phyloP scores from a whole-genome alignment of 1,140 invertebrate genomes.

The Harpegnathos saltator region DNA sequence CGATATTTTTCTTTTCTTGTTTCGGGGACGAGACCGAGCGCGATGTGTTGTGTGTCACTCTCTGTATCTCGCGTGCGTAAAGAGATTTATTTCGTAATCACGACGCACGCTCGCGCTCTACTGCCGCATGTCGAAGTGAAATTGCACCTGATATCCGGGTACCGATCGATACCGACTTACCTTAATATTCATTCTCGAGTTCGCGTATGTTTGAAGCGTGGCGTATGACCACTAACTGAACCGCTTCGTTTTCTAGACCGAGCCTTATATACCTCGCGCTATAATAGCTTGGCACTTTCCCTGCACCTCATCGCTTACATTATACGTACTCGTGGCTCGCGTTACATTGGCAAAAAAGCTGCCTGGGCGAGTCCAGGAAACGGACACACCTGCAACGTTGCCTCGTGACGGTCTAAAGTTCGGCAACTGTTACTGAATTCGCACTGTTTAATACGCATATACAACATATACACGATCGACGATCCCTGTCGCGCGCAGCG shows the following conservation, averaged over 20 bases:
- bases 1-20: neutral
- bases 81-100: too few species aligned
- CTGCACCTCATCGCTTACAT: slow-evolving; percentile 81
- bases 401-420: slow-evolving; percentile 22
- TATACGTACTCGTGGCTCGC: slow-evolving; percentile 67
- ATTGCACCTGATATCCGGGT: neutral
- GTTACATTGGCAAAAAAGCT: slow-evolving; percentile 68
- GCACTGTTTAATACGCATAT: neutral
- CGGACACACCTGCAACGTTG: slow-evolving; percentile 3
- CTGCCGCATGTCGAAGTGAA: too few species aligned
- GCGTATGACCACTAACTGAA: slow-evolving; percentile 85
- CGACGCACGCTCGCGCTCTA: neutral
- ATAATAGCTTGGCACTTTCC: slow-evolving; percentile 85
- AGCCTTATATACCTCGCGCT: slow-evolving; percentile 83
- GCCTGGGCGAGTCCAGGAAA: slow-evolving; percentile 58
- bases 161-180: slow-evolving; percentile 71
- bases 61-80: neutral
- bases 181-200: slow-evolving; percentile 83
- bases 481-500: too few species aligned
- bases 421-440: neutral
- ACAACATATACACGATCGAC: neutral
- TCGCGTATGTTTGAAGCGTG: slow-evolving; percentile 81
- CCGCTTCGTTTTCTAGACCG: slow-evolving; percentile 82
- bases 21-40: too few species aligned
- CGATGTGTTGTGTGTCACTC: too few species aligned